Conservation (phyloP, 2,113 vertebrate species). For the Columbina picui region DNA sequence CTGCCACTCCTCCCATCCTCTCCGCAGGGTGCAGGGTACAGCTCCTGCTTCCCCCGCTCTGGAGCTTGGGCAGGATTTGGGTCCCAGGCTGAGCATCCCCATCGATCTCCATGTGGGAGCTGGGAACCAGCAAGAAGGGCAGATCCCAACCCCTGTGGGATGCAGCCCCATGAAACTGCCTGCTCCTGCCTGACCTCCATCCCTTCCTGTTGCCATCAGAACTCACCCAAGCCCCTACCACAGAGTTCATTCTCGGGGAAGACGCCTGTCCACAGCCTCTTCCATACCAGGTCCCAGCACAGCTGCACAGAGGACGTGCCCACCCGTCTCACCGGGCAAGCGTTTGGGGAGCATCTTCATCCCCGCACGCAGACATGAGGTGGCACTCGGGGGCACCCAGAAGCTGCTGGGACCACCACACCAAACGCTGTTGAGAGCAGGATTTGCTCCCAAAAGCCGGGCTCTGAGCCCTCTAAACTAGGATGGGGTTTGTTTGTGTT, state of each 20-base stretch:
- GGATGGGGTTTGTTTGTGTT: neutral
- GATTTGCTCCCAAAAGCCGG: fast-evolving
- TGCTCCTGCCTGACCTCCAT: neutral
- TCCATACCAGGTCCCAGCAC: neutral
- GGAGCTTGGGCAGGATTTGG: neutral
- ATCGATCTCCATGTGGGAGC: fast-evolving
- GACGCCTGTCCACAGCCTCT: neutral
- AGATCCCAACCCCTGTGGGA: neutral
- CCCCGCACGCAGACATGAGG: fast-evolving
- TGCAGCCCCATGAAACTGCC: neutral
- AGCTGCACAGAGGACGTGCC: fast-evolving
- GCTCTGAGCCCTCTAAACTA: fast-evolving
- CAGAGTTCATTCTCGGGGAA: fast-evolving
- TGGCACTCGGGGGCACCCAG: fast-evolving
- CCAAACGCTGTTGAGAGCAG: too few relatives aligned
- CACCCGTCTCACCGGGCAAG: fast-evolving
- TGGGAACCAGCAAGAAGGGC: neutral
- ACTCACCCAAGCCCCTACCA: fast-evolving
- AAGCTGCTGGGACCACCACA: fast-evolving
- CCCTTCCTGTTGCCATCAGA: fast-evolving
- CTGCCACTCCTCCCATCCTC: neutral
- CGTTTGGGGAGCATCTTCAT: neutral
- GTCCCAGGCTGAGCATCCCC: neutral
- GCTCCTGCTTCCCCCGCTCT: fast-evolving
- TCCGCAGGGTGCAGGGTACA: fast-evolving